Evolutionary conservation across 1,140 invertebrate genomes (phyloP).

Genomic region (Drosophila insularis): DNA sequence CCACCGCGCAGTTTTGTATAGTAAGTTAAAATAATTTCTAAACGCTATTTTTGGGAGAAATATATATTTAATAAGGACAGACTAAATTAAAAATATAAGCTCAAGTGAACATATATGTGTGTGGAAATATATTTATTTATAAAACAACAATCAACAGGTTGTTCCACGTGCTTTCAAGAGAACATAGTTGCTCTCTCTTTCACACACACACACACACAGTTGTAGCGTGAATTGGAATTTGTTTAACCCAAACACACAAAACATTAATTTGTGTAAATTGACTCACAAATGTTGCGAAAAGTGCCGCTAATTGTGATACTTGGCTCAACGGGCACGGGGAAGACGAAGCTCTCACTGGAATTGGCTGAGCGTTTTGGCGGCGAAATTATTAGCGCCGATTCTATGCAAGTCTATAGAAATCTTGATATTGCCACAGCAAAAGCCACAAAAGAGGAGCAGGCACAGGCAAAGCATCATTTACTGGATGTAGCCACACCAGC

Average conservation of each 20-base stretch:
- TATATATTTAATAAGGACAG: neutral
- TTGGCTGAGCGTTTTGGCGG: conserved; percentile 93
- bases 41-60: too few relatives aligned
- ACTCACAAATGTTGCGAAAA: conserved; percentile 72
- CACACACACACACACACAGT: conserved; percentile 26
- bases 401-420: conserved; percentile 98
- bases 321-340: conserved; percentile 97
- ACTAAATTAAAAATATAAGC: neutral
- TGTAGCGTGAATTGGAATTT: conserved; percentile 17
- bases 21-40: conserved; percentile 26
- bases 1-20: too few relatives aligned
- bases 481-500: conserved; percentile 93
- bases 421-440: conserved; percentile 98
- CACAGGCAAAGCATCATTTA: conserved; percentile 92
- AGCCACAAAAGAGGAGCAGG: conserved; percentile 91
- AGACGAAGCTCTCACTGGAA: conserved; percentile 97
- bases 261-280: conserved; percentile 23
- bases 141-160: conserved; percentile 50
- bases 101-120: neutral
- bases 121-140: neutral
- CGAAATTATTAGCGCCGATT: conserved; percentile 99
- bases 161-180: conserved; percentile 16
- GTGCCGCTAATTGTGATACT: conserved; percentile 94
- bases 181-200: neutral
- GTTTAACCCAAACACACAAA: conserved; percentile 16